Evolutionary conservation across 2,797 vertebrate genomes (phyloP).

Genomic region (Glossophaga mutica): DNA sequence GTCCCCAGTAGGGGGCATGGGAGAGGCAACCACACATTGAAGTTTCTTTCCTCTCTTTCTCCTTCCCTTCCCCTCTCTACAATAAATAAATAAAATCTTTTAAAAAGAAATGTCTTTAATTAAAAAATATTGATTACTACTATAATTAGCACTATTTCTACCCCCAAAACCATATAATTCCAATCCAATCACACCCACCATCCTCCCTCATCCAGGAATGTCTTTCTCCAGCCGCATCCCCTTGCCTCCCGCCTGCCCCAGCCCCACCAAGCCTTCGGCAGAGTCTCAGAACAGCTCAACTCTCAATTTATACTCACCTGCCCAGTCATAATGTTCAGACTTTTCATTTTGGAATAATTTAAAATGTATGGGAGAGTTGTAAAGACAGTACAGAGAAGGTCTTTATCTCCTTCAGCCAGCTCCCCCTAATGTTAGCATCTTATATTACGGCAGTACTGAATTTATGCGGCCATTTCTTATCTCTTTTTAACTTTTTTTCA

Average conservation of each 20-base stretch:
- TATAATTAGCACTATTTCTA: not conserved
- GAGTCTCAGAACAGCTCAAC: not conserved
- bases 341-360: not conserved
- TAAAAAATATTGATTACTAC: not conserved
- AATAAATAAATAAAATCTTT: no score
- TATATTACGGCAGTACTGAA: not conserved
- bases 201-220: not conserved
- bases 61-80: no score
- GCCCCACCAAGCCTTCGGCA: not conserved
- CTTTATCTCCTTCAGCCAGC: not conserved
- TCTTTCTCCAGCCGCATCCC: not conserved
- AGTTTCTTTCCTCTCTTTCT: no score
- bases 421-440: not conserved
- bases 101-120: no score
- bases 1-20: no score
- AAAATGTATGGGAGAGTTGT: not conserved
- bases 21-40: no score
- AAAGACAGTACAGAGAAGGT: not conserved
- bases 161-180: not conserved
- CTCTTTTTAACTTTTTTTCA: not conserved
- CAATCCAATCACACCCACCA: not conserved
- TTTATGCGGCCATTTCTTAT: not conserved
- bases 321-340: not conserved
- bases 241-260: no score
- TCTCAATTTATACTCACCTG: not conserved